Percentiles rank a stretch among this genome's conserved stretches.
phyloP scores from a whole-genome alignment of 2,888 invertebrate genomes.

The Nezara viridula region DNA sequence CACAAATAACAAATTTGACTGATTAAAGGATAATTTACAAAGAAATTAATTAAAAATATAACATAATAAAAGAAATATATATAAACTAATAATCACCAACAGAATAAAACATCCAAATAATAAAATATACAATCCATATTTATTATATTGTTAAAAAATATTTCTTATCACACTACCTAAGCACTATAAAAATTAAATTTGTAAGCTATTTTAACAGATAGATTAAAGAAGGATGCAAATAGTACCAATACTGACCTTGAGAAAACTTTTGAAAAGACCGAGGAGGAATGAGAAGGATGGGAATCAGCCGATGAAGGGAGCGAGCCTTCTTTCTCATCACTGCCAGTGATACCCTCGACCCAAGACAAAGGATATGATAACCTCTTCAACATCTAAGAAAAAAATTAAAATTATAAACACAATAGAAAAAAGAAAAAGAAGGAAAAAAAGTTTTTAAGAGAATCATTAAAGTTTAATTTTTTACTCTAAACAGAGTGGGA shows the following conservation, averaged over 20 bases:
- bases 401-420: background rate
- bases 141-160: background rate
- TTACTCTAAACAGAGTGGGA: too few relatives aligned
- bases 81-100: background rate
- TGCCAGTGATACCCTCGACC: slow-evolving; percentile 88
- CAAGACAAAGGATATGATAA: slow-evolving; percentile 91
- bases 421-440: too few relatives aligned
- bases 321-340: slow-evolving; percentile 73
- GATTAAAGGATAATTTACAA: background rate
- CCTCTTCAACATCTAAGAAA: slow-evolving; percentile 85
- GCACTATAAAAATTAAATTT: background rate
- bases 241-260: slow-evolving; percentile 77
- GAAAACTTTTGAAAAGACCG: slow-evolving; percentile 86
- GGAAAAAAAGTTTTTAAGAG: too few relatives aligned
- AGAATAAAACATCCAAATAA: background rate
- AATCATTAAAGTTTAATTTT: too few relatives aligned
- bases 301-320: slow-evolving; percentile 69
- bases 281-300: slow-evolving; percentile 73
- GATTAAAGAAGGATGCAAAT: background rate
- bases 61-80: background rate
- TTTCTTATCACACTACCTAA: background rate
- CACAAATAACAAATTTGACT: background rate
- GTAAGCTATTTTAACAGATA: background rate
- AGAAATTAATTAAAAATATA: background rate
- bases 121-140: background rate